phyloP scores from a whole-genome alignment of 2,888 invertebrate species.

The Teinopalpus imperialis region DNA sequence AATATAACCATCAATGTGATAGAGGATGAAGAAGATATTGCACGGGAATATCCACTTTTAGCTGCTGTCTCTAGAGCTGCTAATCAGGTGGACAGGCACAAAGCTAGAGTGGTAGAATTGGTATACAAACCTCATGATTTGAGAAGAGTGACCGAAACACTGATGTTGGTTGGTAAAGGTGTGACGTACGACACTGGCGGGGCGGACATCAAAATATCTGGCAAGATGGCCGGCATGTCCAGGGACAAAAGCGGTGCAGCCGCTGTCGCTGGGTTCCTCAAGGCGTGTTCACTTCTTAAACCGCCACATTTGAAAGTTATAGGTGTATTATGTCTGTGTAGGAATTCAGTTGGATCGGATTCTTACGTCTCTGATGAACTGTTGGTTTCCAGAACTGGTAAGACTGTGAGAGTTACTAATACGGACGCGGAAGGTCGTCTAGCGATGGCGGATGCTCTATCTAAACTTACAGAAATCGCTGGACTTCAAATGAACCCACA shows the following conservation, averaged over 20 bases:
- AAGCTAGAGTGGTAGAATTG: slow-evolving; percentile 83
- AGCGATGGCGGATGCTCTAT: slow-evolving; percentile 92
- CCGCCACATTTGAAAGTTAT: slow-evolving; percentile 89
- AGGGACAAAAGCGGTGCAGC: slow-evolving; percentile 96
- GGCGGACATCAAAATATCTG: slow-evolving; percentile 86
- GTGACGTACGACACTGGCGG: slow-evolving; percentile 93
- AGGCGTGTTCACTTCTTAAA: slow-evolving; percentile 86
- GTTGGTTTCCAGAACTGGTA: slow-evolving; percentile 89
- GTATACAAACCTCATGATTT: slow-evolving; percentile 83
- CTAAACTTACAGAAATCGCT: slow-evolving; percentile 73
- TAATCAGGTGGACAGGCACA: slow-evolving; percentile 83
- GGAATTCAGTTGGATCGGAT: slow-evolving; percentile 93
- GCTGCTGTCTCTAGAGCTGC: slow-evolving; percentile 89
- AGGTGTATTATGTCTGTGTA: slow-evolving; percentile 89
- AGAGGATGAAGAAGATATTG: slow-evolving; percentile 81
- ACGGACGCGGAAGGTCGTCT: slow-evolving; percentile 96
- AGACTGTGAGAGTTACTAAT: slow-evolving; percentile 90
- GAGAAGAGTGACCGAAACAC: slow-evolving; percentile 83
- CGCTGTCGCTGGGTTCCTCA: slow-evolving; percentile 93
- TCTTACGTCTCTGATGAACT: slow-evolving; percentile 94
- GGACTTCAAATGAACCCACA: slow-evolving; percentile 88
- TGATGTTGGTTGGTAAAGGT: slow-evolving; percentile 93
- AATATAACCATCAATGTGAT: slow-evolving; percentile 84
- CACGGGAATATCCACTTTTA: slow-evolving; percentile 89
- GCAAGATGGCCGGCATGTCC: slow-evolving; percentile 92